These are phyloP conservation scores for Diphyllodes magnificus DNA, from an alignment of 2,113 vertebrate species.

Conservation along the genomic window DNA sequence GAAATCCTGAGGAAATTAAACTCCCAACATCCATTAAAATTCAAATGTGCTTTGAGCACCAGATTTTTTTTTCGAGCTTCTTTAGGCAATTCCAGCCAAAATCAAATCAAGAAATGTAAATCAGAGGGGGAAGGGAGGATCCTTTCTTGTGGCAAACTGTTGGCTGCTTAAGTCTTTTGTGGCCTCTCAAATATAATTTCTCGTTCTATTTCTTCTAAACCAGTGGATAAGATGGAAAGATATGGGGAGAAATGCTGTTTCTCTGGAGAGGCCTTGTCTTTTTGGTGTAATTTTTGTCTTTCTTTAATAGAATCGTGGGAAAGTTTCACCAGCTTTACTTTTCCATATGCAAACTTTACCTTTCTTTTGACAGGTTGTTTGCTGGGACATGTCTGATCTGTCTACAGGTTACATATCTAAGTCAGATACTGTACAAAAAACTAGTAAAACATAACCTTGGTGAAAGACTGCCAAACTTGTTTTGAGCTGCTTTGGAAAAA, in stretches of 20 bases:
- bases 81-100: not conserved
- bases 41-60: not conserved
- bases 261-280: not conserved
- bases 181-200: not conserved
- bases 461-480: constrained; percentile 30
- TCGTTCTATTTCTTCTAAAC: not conserved
- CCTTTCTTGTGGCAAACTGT: not conserved
- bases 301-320: constrained; percentile 42
- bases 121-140: not conserved
- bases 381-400: constrained; percentile 58
- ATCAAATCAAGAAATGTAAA: not conserved
- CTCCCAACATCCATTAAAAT: not conserved
- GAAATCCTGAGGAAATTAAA: constrained; percentile 1
- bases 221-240: not conserved
- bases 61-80: not conserved
- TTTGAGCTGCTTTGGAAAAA: constrained; percentile 9
- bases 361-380: constrained; percentile 48
- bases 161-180: not conserved
- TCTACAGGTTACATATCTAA: constrained; percentile 45
- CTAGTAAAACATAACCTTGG: not conserved
- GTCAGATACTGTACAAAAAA: constrained; percentile 9
- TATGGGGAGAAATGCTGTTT: not conserved
- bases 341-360: constrained; percentile 40
- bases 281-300: not conserved
- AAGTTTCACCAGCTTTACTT: constrained; percentile 23